A percentile compares a stretch with the other conserved stretches of the same genome.
phyloP scores from a whole-genome alignment of 2,113 vertebrate species.

The Leiothrix lutea region DNA sequence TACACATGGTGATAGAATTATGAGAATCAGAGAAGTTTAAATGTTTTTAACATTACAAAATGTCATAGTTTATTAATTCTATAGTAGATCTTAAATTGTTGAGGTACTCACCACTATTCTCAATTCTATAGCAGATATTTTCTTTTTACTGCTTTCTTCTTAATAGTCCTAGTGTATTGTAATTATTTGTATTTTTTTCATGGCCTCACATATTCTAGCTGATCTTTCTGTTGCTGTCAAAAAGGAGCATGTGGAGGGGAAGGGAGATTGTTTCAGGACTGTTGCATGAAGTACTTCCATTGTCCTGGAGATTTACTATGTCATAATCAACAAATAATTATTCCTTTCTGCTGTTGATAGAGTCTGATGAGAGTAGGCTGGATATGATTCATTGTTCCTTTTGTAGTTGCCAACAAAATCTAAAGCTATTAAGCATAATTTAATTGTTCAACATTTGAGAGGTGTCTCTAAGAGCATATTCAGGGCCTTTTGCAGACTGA shows the following conservation, averaged over 20 bases:
- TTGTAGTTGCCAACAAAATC: conserved; percentile 5
- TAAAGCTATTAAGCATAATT: background rate
- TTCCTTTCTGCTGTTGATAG: conserved; percentile 1
- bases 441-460: conserved; percentile 20
- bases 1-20: background rate
- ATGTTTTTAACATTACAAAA: background rate
- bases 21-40: background rate
- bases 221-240: background rate
- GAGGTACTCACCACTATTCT: background rate
- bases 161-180: background rate
- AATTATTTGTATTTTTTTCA: background rate
- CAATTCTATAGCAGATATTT: background rate
- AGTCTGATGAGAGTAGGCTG: background rate
- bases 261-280: conserved; percentile 18
- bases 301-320: background rate
- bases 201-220: background rate
- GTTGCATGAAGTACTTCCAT: background rate
- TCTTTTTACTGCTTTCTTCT: background rate
- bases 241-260: background rate
- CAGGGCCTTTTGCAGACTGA: background rate
- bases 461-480: background rate
- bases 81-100: background rate
- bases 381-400: background rate
- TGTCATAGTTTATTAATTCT: background rate
- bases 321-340: conserved; percentile 35